Conservation (phyloP, 2,888 invertebrate genomes). For the Drosophila borealis region DNA sequence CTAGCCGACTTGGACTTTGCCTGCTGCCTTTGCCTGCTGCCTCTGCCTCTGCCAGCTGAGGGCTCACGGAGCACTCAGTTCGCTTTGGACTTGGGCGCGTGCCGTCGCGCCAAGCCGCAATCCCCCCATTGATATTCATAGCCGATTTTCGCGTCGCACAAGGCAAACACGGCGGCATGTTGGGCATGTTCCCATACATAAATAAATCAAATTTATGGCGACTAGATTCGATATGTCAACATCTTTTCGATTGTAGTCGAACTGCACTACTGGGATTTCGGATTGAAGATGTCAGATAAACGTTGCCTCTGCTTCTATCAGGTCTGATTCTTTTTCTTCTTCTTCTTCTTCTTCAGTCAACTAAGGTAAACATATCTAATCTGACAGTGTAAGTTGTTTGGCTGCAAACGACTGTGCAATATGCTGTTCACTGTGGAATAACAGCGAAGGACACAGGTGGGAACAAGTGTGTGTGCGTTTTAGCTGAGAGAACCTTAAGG, state of each 20-base stretch:
- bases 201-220: constrained; percentile 81
- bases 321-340: no score
- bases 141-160: constrained; percentile 65
- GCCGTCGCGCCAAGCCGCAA: constrained; percentile 66
- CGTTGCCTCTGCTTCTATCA: neutral
- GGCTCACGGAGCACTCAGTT: constrained; percentile 60
- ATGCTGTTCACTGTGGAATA: neutral
- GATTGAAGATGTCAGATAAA: constrained; percentile 32
- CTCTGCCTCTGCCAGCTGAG: constrained; percentile 9
- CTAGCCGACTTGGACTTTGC: constrained; percentile 30
- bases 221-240: constrained; percentile 54
- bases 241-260: constrained; percentile 60
- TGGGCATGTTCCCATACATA: constrained; percentile 57
- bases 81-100: constrained; percentile 61
- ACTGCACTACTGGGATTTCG: constrained; percentile 57
- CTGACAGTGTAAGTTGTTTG: neutral
- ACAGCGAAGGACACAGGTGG: no score
- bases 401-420: neutral
- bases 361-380: neutral
- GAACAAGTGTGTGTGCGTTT: no score
- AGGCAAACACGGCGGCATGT: constrained; percentile 39
- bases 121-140: constrained; percentile 80
- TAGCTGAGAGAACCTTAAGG: no score
- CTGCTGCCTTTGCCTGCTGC: constrained; percentile 8
- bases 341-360: constrained; percentile 34